Base-by-base conservation (phyloP, 2,797 vertebrate genomes). In the Galagoides demidoff region DNA sequence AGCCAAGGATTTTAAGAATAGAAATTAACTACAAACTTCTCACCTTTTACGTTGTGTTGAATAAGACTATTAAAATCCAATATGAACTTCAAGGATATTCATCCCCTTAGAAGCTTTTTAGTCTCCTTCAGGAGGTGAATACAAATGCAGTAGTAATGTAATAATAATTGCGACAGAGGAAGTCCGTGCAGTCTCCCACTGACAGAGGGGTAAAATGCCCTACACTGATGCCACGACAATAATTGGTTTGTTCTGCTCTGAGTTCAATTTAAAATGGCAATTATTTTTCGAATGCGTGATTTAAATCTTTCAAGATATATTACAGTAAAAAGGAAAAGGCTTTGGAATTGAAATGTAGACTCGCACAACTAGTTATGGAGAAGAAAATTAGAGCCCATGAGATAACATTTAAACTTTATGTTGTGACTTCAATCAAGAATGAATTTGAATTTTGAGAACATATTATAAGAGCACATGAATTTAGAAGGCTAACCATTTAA, bases 241-340 rank as follows among this genome's bases (percentile, higher is more conserved):
- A 94, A 97, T 95, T 95, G 89, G 92, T 96, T 96, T 97, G 93
- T 97, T 97, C 96, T 97, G n/a, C 83, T 95, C 87, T 71, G 37
- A 70, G 89, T 97, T 97, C 92, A 97, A 34, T 78, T 96, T 97
- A 96, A 97, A 98, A 96, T 37, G 97, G 66, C 76, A 96, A 97
- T 94, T 96, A 96, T 92, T 97, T 98, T 96, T 73, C 96, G 74
- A 95, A 97, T 97, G 19, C 37, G 45, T 92, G 77, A 95, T 95
- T 77, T 96, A 91, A 97, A 91, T 96, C 68, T 95, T 96, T 90
- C 68, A 94, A 49, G 93, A 96, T 96, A 96, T 71, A 76, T 96
- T 96, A 61, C 13, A 96, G 71, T 87, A 89, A 70, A 92, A 95
- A 76, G 37, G 55, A 11, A 49, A 88, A 97, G 85, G 16, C 66